Conservation (phyloP, 2,113 vertebrate species). For the Colinus virginianus region DNA sequence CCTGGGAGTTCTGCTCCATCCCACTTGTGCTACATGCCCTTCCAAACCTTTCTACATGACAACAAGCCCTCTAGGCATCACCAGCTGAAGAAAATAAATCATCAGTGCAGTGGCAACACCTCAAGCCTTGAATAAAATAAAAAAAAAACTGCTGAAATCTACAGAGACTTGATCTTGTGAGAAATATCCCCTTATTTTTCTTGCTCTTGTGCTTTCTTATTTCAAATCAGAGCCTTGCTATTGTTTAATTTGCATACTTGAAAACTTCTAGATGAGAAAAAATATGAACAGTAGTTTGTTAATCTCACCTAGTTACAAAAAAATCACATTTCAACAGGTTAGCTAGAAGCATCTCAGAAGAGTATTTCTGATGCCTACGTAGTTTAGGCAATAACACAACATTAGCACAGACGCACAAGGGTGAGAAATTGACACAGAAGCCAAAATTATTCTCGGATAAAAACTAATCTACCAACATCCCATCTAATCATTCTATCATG, state of each 20-base stretch:
- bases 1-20: neutral
- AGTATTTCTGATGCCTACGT: neutral
- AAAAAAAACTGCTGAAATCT: neutral
- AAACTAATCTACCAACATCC: neutral
- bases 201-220: neutral
- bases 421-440: neutral
- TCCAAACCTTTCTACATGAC: neutral
- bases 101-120: neutral
- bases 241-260: neutral
- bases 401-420: neutral
- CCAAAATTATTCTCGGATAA: neutral
- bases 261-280: neutral
- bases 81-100: constrained; percentile 31
- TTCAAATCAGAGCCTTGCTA: fast-evolving
- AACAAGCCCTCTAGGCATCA: constrained; percentile 5
- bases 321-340: neutral
- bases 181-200: neutral
- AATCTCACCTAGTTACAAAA: neutral
- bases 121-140: neutral
- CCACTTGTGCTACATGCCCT: constrained; percentile 18
- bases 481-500: neutral
- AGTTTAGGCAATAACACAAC: neutral
- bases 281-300: neutral
- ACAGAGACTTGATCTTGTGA: neutral
- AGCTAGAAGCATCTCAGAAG: neutral